Conservation (phyloP, 2,888 invertebrate genomes). For the Ceramica pisi region DNA sequence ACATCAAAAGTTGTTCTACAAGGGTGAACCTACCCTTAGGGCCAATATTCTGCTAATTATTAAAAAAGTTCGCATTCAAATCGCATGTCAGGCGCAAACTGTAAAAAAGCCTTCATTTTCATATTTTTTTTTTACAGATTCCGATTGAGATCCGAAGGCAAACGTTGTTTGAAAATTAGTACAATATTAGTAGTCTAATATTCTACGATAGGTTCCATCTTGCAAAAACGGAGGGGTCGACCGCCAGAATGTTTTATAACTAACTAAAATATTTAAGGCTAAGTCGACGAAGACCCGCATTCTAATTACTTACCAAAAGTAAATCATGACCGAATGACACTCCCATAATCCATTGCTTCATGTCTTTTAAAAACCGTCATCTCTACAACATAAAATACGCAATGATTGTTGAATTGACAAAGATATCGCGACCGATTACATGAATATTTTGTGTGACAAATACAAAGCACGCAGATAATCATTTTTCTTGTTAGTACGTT, state of each 20-base stretch:
- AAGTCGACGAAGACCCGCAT: neutral
- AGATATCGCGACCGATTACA: neutral
- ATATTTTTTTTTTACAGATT: too few species aligned
- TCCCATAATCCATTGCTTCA: neutral
- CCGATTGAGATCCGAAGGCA: too few species aligned
- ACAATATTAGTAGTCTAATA: too few species aligned
- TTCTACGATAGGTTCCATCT: neutral
- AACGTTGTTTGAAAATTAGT: too few species aligned
- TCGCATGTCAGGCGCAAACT: too few species aligned
- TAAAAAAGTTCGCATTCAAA: too few species aligned
- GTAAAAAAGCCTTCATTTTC: too few species aligned
- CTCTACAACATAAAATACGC: neutral
- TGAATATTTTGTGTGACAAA: neutral
- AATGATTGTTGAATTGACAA: neutral
- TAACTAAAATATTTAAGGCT: neutral
- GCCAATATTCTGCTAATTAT: too few species aligned
- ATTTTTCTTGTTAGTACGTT: neutral
- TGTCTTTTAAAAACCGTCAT: neutral
- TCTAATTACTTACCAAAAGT: neutral
- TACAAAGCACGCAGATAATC: neutral
- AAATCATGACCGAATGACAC: neutral
- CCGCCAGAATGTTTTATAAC: neutral
- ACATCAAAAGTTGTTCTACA: too few species aligned
- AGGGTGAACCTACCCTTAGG: too few species aligned
- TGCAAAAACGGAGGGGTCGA: neutral